These are phyloP conservation scores for Lagopus leucura DNA, from an alignment of 2,113 vertebrate species.

Conservation along the genomic window DNA sequence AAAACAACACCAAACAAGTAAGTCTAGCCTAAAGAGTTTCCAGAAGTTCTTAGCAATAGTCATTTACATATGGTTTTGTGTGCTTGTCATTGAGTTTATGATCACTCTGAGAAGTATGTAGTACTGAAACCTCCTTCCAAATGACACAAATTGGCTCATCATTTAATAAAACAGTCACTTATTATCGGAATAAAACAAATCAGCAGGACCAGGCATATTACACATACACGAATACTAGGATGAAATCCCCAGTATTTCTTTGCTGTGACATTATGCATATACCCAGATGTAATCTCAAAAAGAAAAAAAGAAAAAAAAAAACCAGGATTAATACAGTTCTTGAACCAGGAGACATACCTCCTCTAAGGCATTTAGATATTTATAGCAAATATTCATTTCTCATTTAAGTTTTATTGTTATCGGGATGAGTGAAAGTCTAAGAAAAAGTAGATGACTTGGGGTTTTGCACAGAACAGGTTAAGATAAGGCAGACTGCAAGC, in stretches of 20 bases:
- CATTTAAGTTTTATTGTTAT: too few species aligned
- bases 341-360: too few species aligned
- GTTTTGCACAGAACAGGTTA: too few species aligned
- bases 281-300: accelerated
- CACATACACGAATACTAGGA: accelerated
- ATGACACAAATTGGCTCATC: background rate
- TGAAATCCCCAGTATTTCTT: background rate
- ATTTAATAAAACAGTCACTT: background rate
- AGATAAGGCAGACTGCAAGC: too few species aligned
- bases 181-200: background rate
- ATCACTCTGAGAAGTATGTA: background rate
- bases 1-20: background rate
- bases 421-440: too few species aligned
- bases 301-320: background rate
- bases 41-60: background rate
- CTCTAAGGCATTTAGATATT: too few species aligned
- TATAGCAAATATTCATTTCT: too few species aligned
- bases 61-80: background rate
- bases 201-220: too few species aligned
- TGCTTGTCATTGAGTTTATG: background rate
- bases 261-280: background rate
- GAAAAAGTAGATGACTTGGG: too few species aligned
- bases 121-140: background rate
- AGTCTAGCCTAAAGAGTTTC: background rate
- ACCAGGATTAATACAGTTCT: too few species aligned